Evolutionary conservation across 2,797 vertebrate species (phyloP), one percentile per base, ranked within the genome.

Genomic region (Podarcis siculus): DNA sequence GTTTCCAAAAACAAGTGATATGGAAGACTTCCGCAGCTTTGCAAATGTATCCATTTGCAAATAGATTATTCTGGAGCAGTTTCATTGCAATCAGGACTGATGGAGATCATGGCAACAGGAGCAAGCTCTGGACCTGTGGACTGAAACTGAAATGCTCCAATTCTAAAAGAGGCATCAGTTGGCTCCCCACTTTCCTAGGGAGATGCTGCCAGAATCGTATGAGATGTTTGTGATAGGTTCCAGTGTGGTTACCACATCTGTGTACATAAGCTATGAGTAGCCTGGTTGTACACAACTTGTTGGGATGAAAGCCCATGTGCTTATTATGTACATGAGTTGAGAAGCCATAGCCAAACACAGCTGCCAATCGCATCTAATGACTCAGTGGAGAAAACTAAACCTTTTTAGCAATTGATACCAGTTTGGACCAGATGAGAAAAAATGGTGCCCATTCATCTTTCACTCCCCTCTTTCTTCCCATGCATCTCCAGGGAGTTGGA

Each of bases 391-490:
- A 9, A 82, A 69, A 19, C 35, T 82, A 37, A 67, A 66, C 27
- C 37, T 42, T 19, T 49, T 73, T 58, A 72, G 21, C 32, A 55
- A 32, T 85, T 89, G 82, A 5, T 2, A 1, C 86, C 85, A 1
- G 82, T 12, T 82, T 32, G 72, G 23, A 3, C 76, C 73, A 30
- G 61, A 72, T 88, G 77, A 69, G 6, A 64, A 66, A 76, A 90
- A 89, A 91, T 78, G 91, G 87, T 85, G 78, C 37, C 25, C 1
- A 1, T 67, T 45, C 0, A 0, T 58, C 85, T 0, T 0, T 30
- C 10, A 87, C 88, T 21, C 39, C 69, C 49, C 2, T 91, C 21
- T 45, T 21, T 0, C 9, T 71, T 64, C 88, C 61, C 72, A 0
- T 21, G 72, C 55, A 58, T 79, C 87, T 81, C 73, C 0, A 0